These are phyloP conservation scores for Apostichopus leukothele DNA, from an alignment of 53 echinoderm and acorn worm genomes.

Conservation along the genomic window DNA sequence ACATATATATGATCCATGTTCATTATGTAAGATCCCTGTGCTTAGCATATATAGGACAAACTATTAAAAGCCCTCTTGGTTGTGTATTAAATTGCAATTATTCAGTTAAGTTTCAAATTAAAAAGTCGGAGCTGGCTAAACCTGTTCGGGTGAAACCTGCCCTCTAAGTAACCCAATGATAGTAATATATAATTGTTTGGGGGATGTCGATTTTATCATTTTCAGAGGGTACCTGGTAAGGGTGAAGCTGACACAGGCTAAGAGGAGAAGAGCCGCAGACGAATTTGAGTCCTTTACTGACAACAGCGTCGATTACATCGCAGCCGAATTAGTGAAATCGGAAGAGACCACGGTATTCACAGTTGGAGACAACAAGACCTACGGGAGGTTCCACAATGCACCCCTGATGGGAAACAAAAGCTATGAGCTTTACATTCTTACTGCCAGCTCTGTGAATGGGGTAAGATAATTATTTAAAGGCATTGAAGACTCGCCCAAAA, in stretches of 20 bases:
- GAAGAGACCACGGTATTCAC: neutral
- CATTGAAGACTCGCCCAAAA: no score
- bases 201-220: neutral
- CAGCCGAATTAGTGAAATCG: neutral
- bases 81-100: no score
- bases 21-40: no score
- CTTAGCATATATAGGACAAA: no score
- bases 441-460: neutral
- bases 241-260: neutral
- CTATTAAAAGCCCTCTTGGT: no score
- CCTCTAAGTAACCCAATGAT: no score
- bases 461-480: neutral
- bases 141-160: no score
- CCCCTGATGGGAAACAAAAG: neutral
- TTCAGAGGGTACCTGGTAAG: constrained; percentile 5
- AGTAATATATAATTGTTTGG: no score
- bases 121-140: no score
- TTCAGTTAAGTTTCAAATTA: no score
- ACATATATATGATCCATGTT: no score
- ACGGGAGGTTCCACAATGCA: neutral
- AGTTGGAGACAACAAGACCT: constrained; percentile 1
- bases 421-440: neutral
- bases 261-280: neutral
- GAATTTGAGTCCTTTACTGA: neutral
- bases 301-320: neutral